Percentiles rank a stretch among this genome's conserved stretches.
Conservation (phyloP, 2,888 invertebrate genomes). For the Diadromus collaris region DNA sequence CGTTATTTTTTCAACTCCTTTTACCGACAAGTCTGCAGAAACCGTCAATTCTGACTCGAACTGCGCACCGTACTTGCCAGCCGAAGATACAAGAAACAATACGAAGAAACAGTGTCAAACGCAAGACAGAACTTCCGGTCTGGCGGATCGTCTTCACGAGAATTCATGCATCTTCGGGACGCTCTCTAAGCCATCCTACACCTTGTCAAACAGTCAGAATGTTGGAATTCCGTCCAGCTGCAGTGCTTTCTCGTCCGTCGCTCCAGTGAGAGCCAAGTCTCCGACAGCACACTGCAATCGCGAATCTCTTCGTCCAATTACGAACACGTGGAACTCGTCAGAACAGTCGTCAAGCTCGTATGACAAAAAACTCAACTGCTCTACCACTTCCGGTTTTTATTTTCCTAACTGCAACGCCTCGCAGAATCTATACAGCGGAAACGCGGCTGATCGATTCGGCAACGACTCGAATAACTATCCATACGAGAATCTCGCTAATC, state of each 20-base stretch:
- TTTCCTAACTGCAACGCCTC: neutral
- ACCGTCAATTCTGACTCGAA: conserved; percentile 2
- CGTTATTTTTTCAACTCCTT: conserved; percentile 29
- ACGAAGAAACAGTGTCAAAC: neutral
- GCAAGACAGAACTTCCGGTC: neutral
- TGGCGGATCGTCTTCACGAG: neutral
- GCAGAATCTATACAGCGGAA: neutral
- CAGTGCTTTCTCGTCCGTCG: neutral
- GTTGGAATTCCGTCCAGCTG: neutral
- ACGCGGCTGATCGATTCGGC: neutral
- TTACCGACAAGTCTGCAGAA: conserved; percentile 18
- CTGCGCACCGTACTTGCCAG: neutral
- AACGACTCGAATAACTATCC: neutral
- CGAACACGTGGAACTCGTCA: conserved; percentile 4
- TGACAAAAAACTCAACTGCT: neutral
- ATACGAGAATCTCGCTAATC: neutral
- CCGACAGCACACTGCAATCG: neutral
- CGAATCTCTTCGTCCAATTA: neutral
- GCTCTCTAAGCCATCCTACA: neutral
- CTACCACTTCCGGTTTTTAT: neutral
- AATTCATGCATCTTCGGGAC: neutral
- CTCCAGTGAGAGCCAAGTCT: neutral
- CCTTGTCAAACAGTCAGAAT: neutral
- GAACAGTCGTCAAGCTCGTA: neutral
- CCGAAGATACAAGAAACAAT: neutral